Conservation (phyloP, 2,113 vertebrate genomes). For the Furnarius figulus region DNA sequence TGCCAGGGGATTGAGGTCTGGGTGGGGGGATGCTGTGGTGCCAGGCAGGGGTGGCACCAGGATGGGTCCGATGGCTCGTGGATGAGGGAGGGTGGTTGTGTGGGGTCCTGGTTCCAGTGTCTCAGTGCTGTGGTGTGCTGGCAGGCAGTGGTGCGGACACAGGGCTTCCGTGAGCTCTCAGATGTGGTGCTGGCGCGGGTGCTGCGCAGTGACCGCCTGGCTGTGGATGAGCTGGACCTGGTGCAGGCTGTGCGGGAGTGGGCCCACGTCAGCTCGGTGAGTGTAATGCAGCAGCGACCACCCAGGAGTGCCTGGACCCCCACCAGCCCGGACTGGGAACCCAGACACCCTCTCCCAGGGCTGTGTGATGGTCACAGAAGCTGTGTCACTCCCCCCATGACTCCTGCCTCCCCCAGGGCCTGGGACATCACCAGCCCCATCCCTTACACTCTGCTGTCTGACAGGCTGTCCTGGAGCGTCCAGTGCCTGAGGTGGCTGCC, state of each 20-base stretch:
- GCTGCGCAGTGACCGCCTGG: constrained; percentile 73
- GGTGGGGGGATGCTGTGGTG: neutral
- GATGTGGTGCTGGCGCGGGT: constrained; percentile 67
- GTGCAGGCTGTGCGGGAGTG: constrained; percentile 75
- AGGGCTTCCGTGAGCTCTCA: constrained; percentile 77
- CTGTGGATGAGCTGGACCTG: constrained; percentile 73
- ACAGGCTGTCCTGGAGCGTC: constrained; percentile 76
- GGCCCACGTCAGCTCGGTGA: constrained; percentile 82
- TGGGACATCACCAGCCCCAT: neutral
- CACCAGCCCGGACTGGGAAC: neutral
- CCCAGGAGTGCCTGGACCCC: neutral
- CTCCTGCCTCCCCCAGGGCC: neutral
- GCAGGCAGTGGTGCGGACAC: constrained; percentile 75
- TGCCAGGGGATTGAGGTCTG: neutral
- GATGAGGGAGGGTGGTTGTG: neutral
- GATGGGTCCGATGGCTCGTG: neutral
- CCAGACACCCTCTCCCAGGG: no score
- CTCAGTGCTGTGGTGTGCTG: neutral
- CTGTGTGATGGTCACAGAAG: neutral
- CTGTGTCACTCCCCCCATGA: neutral
- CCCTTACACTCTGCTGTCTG: constrained; percentile 18
- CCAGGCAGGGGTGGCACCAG: neutral
- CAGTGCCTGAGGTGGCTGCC: constrained; percentile 69
- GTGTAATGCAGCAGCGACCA: neutral
- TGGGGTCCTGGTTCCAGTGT: neutral